A percentile compares a stretch with the other conserved stretches of the same genome.
These are phyloP conservation scores for Leptonema lineaticorne DNA, from an alignment of 1,140 invertebrate species.

Conservation along the genomic window DNA sequence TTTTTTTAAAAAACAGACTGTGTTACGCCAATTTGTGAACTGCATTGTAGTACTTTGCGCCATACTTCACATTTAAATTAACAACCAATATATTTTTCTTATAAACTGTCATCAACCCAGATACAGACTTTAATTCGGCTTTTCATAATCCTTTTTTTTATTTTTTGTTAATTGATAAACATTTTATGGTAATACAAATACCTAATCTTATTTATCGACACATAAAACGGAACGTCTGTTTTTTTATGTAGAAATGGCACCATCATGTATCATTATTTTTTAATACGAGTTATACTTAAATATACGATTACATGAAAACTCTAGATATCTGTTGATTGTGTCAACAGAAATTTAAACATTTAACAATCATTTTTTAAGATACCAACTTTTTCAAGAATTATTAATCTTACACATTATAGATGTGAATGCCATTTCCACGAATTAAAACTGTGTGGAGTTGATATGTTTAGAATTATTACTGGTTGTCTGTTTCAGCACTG, in stretches of 20 bases:
- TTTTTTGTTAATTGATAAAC: constrained; percentile 13
- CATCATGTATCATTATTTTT: background rate
- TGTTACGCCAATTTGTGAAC: background rate
- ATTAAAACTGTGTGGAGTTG: constrained; percentile 39
- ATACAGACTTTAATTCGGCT: constrained; percentile 5
- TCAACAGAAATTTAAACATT: background rate
- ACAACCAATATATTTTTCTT: constrained; percentile 14
- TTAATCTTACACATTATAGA: background rate
- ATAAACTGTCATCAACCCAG: background rate
- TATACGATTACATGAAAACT: background rate
- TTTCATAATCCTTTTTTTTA: background rate
- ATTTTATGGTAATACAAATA: constrained; percentile 18
- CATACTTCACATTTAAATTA: background rate
- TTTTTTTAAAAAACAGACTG: constrained; percentile 4
- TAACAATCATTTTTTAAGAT: background rate
- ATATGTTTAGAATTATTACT: constrained; percentile 42
- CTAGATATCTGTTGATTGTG: background rate
- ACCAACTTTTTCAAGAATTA: background rate
- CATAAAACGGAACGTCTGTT: constrained; percentile 31
- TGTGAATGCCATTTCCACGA: constrained; percentile 35
- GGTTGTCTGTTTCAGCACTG: constrained; percentile 40
- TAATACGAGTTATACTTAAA: background rate
- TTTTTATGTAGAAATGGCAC: constrained; percentile 14
- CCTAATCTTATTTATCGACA: constrained; percentile 20
- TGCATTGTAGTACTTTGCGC: constrained; percentile 6